Conservation (phyloP, 2,113 vertebrate species). For the Delphinus delphis region DNA sequence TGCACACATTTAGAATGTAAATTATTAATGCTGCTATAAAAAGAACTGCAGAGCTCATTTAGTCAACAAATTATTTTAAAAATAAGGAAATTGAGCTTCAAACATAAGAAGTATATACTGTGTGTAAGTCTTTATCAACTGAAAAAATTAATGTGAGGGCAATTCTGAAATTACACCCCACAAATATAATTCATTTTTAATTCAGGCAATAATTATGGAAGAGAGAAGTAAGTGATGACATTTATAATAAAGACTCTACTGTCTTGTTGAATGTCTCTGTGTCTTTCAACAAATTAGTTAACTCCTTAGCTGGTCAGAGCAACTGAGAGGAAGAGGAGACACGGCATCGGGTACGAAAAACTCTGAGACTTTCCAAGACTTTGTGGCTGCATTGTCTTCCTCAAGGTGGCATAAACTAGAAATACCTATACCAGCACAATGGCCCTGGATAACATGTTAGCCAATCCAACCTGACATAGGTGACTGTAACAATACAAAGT, state of each 20-base stretch:
- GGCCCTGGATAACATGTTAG: neutral
- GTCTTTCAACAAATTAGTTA: neutral
- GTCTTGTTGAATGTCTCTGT: neutral
- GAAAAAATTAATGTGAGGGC: neutral
- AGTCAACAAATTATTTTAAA: constrained; percentile 10
- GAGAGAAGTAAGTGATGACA: neutral
- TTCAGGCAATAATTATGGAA: neutral
- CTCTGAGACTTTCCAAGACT: neutral
- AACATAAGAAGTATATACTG: neutral
- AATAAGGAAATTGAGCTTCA: neutral
- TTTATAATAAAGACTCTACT: neutral
- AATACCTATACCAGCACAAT: neutral
- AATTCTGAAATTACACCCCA: neutral
- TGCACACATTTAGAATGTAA: neutral
- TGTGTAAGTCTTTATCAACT: neutral
- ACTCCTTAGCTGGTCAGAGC: neutral
- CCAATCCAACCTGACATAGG: neutral
- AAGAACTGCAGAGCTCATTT: neutral
- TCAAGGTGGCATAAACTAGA: neutral
- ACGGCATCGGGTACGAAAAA: neutral
- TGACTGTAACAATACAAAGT: neutral
- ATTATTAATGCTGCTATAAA: neutral
- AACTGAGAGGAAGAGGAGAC: neutral
- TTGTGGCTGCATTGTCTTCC: neutral
- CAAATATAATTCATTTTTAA: neutral